Percentiles rank a stretch among this genome's conserved stretches.
These are phyloP conservation scores for Disparrhopalites patrizii DNA, from an alignment of 2,888 invertebrate species.

Conservation along the genomic window DNA sequence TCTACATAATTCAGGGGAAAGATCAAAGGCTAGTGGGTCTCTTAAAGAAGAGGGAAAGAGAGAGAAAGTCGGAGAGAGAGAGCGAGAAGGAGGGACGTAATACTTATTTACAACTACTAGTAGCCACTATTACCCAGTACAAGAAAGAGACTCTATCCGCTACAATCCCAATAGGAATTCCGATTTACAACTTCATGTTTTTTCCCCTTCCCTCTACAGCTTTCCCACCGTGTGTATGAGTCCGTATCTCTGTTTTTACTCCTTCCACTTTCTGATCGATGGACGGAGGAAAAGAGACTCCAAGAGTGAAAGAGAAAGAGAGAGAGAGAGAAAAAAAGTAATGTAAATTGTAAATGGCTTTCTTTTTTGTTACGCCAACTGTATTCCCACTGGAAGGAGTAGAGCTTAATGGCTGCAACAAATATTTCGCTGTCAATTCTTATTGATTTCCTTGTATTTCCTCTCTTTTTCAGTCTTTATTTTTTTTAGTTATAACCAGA, in stretches of 20 bases:
- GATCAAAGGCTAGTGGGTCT: constrained; percentile 3
- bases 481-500: too few relatives aligned
- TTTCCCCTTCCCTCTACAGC: not conserved
- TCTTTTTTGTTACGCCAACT: not conserved
- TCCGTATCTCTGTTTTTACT: not conserved
- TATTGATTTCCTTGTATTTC: too few relatives aligned
- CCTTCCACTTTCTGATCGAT: not conserved
- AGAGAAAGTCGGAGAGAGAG: too few relatives aligned
- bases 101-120: constrained; percentile 1
- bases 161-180: constrained; percentile 3
- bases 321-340: not conserved
- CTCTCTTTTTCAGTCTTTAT: too few relatives aligned
- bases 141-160: too few relatives aligned
- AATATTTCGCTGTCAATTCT: too few relatives aligned
- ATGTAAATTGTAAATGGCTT: not conserved
- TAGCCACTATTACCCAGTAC: not conserved
- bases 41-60: not conserved
- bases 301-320: too few relatives aligned
- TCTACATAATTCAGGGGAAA: constrained; percentile 3
- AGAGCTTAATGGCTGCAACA: too few relatives aligned
- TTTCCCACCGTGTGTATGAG: not conserved
- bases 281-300: not conserved
- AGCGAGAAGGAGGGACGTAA: too few relatives aligned
- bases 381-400: too few relatives aligned
- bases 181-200: not conserved